Conservation (phyloP, 2,797 vertebrate genomes). For the Manis crassicaudata region DNA sequence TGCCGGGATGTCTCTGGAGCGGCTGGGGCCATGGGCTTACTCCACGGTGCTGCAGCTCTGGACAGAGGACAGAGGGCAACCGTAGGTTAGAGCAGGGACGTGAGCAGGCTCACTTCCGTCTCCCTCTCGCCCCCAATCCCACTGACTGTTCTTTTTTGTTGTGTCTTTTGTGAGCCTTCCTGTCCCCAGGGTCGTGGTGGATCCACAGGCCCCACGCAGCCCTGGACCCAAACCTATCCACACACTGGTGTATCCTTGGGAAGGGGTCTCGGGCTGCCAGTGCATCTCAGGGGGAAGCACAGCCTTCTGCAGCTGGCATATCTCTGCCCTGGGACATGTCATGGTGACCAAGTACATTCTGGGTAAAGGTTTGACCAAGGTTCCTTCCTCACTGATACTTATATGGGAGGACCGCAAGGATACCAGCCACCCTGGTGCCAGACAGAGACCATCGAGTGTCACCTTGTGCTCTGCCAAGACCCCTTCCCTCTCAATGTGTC, state of each 20-base stretch:
- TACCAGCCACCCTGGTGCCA: neutral
- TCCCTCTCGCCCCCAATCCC: neutral
- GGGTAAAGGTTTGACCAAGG: neutral
- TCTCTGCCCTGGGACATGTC: neutral
- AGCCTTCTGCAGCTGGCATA: neutral
- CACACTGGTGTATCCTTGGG: neutral
- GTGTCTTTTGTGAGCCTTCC: neutral
- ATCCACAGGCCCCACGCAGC: neutral
- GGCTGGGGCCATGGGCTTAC: neutral
- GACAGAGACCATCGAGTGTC: neutral
- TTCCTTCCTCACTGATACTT: neutral
- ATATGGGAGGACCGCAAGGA: neutral
- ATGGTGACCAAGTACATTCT: neutral
- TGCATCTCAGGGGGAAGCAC: neutral
- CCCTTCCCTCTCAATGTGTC: accelerated
- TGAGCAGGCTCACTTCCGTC: neutral
- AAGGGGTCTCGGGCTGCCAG: neutral
- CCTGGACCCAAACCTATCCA: neutral
- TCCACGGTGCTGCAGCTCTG: neutral
- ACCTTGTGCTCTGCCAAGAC: neutral
- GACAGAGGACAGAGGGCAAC: neutral
- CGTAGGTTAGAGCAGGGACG: neutral
- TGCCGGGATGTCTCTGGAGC: neutral
- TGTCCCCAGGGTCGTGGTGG: neutral
- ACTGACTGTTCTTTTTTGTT: too few relatives aligned